Evolutionary conservation across 2,113 vertebrate species (phyloP).

Genomic region (Syngnathus scovelli): DNA sequence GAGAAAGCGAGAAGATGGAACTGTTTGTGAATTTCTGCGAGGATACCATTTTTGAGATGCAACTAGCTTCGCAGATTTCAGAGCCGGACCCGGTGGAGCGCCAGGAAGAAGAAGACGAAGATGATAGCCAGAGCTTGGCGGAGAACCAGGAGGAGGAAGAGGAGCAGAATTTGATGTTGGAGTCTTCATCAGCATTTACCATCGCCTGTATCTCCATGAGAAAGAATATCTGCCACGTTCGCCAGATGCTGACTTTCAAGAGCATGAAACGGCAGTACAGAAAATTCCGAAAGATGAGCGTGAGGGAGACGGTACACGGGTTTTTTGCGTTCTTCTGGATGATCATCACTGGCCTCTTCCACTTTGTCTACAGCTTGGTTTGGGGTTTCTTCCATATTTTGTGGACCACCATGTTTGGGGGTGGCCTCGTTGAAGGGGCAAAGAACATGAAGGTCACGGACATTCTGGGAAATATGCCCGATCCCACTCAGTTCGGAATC

Average conservation of each 20-base stretch:
- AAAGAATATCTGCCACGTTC: conserved; percentile 75
- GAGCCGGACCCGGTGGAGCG: conserved; percentile 84
- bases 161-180: conserved; percentile 72
- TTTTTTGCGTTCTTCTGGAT: conserved; percentile 91
- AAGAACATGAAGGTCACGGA: conserved; percentile 98
- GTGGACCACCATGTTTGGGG: conserved; percentile 93
- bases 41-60: conserved; percentile 99
- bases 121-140: conserved; percentile 62
- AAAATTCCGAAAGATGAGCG: conserved; percentile 85
- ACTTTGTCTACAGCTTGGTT: conserved; percentile 77
- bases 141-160: conserved; percentile 77
- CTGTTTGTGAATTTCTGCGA: conserved; percentile 99
- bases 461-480: conserved; percentile 96
- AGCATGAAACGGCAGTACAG: conserved; percentile 83
- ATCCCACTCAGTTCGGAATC: conserved; percentile 96
- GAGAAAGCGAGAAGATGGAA: conserved; percentile 99
- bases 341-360: conserved; percentile 81
- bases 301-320: conserved; percentile 82
- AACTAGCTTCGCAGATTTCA: conserved; percentile 92
- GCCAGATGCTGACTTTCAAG: conserved; percentile 80
- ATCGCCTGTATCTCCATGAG: conserved; percentile 80
- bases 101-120: conserved; percentile 75
- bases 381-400: conserved; percentile 91
- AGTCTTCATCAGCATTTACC: conserved; percentile 86
- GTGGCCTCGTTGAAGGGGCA: conserved; percentile 92